Base-by-base conservation (phyloP, 92 coral and sea anemone genomes). In the Isaurus tuberculatus region DNA sequence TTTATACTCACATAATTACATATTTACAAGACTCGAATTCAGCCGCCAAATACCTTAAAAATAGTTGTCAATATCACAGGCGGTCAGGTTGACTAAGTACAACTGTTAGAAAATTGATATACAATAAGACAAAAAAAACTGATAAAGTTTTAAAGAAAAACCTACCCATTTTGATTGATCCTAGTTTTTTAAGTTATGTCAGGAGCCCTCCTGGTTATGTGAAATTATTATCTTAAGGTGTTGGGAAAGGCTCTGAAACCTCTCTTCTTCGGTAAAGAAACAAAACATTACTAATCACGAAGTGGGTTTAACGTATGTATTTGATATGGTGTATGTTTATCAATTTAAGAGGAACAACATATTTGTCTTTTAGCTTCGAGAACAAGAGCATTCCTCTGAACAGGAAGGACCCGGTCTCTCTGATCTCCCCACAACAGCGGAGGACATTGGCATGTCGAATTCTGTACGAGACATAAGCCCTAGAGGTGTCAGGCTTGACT, bases 341-440 rank as follows among this genome's bases (percentile, higher is more conserved):
- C 63, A 55, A 17, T 6, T 55, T 55, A 55, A 10, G 1, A n/a
- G 63, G 17, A 22, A 57, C 31, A 8, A 17, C 29, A 31, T 37
- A 49, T 15, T 70, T 53, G 32, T 70, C 28, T 44, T 36, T 72
- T 63, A 91, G 49, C 88, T 91, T 73, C 95, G 86, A 17, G 98
- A 93, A 40, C 98, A 93, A 3, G 94, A 88, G 70, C 98, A 93
- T 72, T 93, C 95, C 26, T 89, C 91, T 29, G 92, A 85, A 65
- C 95, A 93, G 11, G 88, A 75, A 17, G 93, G 33, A 19, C 58
- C 70, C 10, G 82, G 11, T 60, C 82, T 77, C 34, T 77, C 82
- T 44, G 78, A 44, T 72, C 82, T 77, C 5, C 53, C 36, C 46
- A 77, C 20, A 27, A 77, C 69, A 29, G 82, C 33, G 8, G 81